Evolutionary conservation across 1,140 invertebrate genomes (phyloP).

Genomic region (Leptonema lineaticorne): DNA sequence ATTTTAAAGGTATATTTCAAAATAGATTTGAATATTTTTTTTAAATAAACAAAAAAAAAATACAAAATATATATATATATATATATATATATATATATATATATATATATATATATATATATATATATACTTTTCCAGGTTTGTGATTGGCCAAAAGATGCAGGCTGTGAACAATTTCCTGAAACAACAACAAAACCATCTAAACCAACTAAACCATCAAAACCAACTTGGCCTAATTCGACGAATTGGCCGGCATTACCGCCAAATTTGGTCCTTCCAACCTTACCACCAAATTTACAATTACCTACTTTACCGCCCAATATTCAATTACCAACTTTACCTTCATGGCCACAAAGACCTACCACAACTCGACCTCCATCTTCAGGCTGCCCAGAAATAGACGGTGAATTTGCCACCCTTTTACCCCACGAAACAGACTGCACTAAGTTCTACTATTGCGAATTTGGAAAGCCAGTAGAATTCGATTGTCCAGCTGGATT

Average conservation of each 20-base stretch:
- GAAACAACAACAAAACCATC: no score
- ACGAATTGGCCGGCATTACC: not conserved
- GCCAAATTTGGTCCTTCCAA: not conserved
- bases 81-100: no score
- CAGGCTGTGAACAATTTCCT: constrained; percentile 22
- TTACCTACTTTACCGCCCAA: not conserved
- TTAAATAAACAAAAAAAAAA: no score
- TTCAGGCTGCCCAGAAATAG: no score
- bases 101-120: no score
- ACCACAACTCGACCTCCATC: constrained; percentile 21
- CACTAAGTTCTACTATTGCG: no score
- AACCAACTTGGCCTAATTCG: constrained; percentile 1
- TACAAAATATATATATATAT: no score
- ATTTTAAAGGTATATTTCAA: not conserved
- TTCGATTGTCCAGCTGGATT: no score
- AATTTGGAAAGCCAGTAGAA: no score
- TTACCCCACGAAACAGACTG: no score
- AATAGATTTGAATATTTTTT: no score
- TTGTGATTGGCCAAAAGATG: constrained; percentile 26
- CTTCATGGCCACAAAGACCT: not conserved
- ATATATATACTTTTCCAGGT: not conserved
- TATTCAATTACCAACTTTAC: not conserved
- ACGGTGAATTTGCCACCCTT: no score
- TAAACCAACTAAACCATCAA: not conserved
- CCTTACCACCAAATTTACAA: not conserved